Percentiles rank a stretch among this genome's conserved stretches.
Evolutionary conservation across 2,888 invertebrate species (phyloP).

Genomic region (Apocheima hispidaria): DNA sequence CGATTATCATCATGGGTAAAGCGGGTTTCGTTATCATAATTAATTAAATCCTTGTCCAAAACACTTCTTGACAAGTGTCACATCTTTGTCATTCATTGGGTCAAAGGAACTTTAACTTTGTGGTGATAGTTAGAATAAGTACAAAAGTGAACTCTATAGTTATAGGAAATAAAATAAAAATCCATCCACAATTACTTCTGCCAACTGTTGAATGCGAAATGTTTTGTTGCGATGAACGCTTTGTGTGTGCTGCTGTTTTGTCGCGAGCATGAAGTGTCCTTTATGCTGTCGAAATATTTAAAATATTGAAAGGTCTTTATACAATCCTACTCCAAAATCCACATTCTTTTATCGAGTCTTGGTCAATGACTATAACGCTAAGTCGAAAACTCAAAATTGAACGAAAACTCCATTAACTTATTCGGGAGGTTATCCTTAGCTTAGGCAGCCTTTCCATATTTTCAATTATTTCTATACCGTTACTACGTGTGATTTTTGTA

Average conservation of each 20-base stretch:
- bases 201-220: slow-evolving; percentile 29
- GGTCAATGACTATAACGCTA: not conserved
- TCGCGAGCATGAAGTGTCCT: slow-evolving; percentile 54
- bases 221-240: slow-evolving; percentile 64
- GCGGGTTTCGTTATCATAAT: not conserved
- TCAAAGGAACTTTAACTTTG: slow-evolving; percentile 14
- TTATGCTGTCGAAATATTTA: slow-evolving; percentile 46
- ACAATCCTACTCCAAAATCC: too few relatives aligned
- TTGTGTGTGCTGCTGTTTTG: slow-evolving; percentile 77
- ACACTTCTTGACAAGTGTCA: slow-evolving; percentile 30
- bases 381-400: not conserved
- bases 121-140: slow-evolving; percentile 25
- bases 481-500: slow-evolving; percentile 55
- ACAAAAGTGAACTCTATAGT: not conserved
- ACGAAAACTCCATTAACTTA: not conserved
- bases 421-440: not conserved
- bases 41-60: slow-evolving; percentile 2
- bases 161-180: not conserved
- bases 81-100: slow-evolving; percentile 22
- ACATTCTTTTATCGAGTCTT: not conserved
- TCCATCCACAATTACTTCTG: slow-evolving; percentile 50
- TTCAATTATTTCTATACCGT: slow-evolving; percentile 27
- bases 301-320: slow-evolving; percentile 8
- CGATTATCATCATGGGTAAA: not conserved
- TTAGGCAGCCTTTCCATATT: not conserved